A percentile compares a stretch with the other conserved stretches of the same genome.
Evolutionary conservation across 1,140 invertebrate genomes (phyloP).

Genomic region (Ptiloglossa arizonensis): DNA sequence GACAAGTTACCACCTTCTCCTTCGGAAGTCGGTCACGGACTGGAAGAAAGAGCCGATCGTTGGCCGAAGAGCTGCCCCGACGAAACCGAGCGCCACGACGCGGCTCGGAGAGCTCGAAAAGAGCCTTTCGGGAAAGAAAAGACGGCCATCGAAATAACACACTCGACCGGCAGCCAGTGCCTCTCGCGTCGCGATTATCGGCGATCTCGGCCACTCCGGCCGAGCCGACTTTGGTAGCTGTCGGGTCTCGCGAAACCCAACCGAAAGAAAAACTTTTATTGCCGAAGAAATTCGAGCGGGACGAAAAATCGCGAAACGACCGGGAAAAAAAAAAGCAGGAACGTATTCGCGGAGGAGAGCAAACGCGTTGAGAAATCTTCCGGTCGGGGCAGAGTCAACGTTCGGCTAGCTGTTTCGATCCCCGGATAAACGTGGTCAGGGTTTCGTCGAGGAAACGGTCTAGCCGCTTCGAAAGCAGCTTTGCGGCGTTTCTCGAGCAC

Average conservation of each 20-base stretch:
- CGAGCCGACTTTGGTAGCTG: too few relatives aligned
- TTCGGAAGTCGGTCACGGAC: slow-evolving; percentile 36
- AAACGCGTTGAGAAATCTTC: too few relatives aligned
- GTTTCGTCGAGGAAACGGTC: slow-evolving; percentile 39
- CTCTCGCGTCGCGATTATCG: slow-evolving; percentile 3
- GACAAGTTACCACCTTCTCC: slow-evolving; percentile 11
- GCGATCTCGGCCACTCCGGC: too few relatives aligned
- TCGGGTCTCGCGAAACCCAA: too few relatives aligned
- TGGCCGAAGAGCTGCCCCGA: slow-evolving; percentile 1
- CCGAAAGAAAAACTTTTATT: too few relatives aligned
- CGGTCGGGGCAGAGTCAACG: too few relatives aligned
- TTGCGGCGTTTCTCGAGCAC: slow-evolving; percentile 5
- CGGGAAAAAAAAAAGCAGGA: not conserved
- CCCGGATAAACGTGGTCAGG: slow-evolving; percentile 8
- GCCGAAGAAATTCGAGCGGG: too few relatives aligned
- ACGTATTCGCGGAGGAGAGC: not conserved
- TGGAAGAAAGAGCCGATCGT: slow-evolving; percentile 24
- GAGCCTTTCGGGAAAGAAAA: not conserved
- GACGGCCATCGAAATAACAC: slow-evolving; percentile 31
- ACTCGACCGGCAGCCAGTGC: not conserved
- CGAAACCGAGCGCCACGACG: slow-evolving; percentile 6
- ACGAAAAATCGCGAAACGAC: too few relatives aligned
- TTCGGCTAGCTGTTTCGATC: slow-evolving; percentile 20
- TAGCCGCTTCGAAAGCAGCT: slow-evolving; percentile 13
- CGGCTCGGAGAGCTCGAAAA: not conserved